These are phyloP conservation scores for Antechinus flavipes DNA, from an alignment of 2,113 vertebrate genomes.

Conservation along the genomic window DNA sequence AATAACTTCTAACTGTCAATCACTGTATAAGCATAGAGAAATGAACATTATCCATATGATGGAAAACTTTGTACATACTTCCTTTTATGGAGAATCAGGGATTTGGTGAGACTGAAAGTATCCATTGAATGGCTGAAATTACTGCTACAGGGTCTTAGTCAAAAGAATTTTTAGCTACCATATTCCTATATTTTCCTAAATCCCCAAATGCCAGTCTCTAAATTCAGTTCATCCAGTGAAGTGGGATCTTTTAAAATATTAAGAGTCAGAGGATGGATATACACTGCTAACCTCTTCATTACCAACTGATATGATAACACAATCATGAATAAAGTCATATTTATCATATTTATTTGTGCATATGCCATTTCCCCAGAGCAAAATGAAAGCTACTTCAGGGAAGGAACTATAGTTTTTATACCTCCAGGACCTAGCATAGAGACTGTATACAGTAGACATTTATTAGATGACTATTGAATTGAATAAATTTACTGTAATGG, in stretches of 20 bases:
- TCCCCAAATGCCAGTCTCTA: background rate
- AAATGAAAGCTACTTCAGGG: background rate
- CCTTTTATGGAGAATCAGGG: background rate
- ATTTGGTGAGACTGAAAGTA: background rate
- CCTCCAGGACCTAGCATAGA: background rate
- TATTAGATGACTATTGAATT: background rate
- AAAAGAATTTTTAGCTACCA: background rate
- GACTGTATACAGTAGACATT: background rate
- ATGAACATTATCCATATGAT: background rate
- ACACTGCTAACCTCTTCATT: background rate
- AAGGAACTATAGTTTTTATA: background rate
- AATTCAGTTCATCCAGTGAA: background rate
- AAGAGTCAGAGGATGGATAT: background rate
- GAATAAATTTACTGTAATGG: background rate
- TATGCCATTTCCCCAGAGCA: background rate
- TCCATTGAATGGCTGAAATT: background rate
- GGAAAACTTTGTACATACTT: background rate
- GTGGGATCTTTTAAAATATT: background rate
- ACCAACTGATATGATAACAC: background rate
- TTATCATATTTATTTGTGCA: background rate
- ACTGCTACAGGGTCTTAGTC: background rate
- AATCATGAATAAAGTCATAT: background rate
- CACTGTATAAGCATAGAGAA: background rate
- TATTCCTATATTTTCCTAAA: background rate
- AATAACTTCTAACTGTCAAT: background rate